Evolutionary conservation across 2,113 vertebrate genomes (phyloP).

Genomic region (Petrocephalus zakoni): DNA sequence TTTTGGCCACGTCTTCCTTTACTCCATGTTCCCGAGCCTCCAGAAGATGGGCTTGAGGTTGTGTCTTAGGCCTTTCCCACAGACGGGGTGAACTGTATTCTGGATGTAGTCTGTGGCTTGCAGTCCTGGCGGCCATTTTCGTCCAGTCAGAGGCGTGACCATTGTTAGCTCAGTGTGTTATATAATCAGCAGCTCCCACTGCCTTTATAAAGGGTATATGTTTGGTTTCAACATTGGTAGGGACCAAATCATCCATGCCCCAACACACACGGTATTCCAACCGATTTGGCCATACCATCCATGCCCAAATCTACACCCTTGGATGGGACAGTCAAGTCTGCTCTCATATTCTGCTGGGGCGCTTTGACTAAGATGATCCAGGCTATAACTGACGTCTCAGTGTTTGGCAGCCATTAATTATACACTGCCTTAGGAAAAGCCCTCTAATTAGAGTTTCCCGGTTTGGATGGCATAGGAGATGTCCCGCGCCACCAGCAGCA

Average conservation of each 20-base stretch:
- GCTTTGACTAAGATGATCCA: neutral
- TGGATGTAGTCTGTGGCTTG: neutral
- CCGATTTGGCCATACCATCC: neutral
- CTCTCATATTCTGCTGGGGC: neutral
- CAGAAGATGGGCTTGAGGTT: neutral
- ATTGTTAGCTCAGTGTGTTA: neutral
- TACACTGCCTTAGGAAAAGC: neutral
- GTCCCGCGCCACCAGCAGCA: neutral
- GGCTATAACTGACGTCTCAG: conserved; percentile 10
- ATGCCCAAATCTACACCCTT: neutral
- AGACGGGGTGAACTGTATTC: neutral
- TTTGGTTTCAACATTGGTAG: neutral
- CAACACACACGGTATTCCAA: neutral
- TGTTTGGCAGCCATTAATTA: conserved; percentile 9
- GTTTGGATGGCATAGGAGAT: neutral
- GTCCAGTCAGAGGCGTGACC: neutral
- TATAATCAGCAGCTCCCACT: neutral
- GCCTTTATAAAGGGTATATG: neutral
- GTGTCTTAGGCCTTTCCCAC: neutral
- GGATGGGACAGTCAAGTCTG: neutral
- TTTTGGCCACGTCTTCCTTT: neutral
- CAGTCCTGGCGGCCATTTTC: neutral
- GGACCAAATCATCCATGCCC: neutral
- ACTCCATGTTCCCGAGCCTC: neutral
- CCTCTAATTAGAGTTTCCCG: conserved; percentile 1